phyloP scores from a whole-genome alignment of 1,140 invertebrate genomes.

The Zaprionus vittiger region DNA sequence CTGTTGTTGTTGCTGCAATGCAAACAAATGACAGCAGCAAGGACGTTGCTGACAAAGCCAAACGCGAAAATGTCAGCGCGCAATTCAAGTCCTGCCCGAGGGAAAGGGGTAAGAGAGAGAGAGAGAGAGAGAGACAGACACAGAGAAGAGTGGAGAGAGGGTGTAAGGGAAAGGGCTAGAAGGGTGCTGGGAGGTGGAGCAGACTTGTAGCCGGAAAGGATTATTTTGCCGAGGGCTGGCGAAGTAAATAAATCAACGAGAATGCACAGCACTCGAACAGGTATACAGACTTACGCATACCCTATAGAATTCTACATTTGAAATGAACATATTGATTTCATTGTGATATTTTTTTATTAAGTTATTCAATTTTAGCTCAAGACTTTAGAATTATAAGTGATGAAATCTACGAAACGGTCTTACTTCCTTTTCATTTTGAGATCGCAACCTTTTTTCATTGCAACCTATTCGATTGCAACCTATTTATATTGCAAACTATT shows the following conservation, averaged over 20 bases:
- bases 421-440: too few species aligned
- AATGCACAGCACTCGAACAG: background rate
- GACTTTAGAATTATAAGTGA: too few species aligned
- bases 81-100: conserved; percentile 35
- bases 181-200: conserved; percentile 9
- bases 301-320: background rate
- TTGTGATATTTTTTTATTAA: too few species aligned
- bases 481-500: too few species aligned
- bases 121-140: background rate
- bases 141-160: background rate
- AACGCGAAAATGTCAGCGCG: conserved; percentile 78
- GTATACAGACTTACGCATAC: background rate
- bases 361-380: too few species aligned
- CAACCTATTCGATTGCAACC: too few species aligned
- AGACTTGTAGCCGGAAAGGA: conserved; percentile 70
- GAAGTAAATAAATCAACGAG: conserved; percentile 45
- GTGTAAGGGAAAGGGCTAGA: conserved; percentile 7
- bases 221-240: conserved; percentile 61
- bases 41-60: conserved; percentile 80
- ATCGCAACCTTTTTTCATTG: too few species aligned
- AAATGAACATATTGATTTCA: too few species aligned
- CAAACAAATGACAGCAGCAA: conserved; percentile 81
- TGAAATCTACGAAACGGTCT: too few species aligned
- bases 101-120: background rate
- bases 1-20: conserved; percentile 52